Conservation (phyloP, 1,140 invertebrate species). For the Drosophila quadrilineata region DNA sequence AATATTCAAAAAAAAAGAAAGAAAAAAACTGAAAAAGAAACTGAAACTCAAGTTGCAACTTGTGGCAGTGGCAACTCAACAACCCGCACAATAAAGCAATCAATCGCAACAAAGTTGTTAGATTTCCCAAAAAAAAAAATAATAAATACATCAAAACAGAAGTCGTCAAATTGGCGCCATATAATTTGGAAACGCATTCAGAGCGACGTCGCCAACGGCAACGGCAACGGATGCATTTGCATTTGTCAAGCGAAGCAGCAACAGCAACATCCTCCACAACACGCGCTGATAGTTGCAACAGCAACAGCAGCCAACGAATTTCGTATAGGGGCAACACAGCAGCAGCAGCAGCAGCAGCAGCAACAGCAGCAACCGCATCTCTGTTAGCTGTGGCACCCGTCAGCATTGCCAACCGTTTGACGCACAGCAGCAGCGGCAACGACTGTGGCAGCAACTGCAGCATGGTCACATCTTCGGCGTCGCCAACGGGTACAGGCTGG, state of each 20-base stretch:
- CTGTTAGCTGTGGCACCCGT: slow-evolving; percentile 42
- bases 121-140: no score
- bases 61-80: background rate
- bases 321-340: slow-evolving; percentile 23
- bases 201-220: background rate
- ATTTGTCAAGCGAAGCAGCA: slow-evolving; percentile 44
- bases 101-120: background rate
- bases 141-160: no score
- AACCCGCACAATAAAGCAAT: slow-evolving; percentile 4
- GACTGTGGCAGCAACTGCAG: slow-evolving; percentile 40
- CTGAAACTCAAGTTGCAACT: no score
- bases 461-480: slow-evolving; percentile 67
- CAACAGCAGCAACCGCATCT: slow-evolving; percentile 17
- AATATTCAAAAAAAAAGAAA: no score
- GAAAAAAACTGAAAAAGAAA: no score
- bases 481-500: slow-evolving; percentile 66
- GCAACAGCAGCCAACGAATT: slow-evolving; percentile 4
- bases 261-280: background rate
- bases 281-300: slow-evolving; percentile 14
- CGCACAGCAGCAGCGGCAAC: slow-evolving; percentile 20
- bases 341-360: slow-evolving; percentile 14
- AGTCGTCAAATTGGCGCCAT: slow-evolving; percentile 36
- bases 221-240: slow-evolving; percentile 27
- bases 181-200: background rate
- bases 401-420: slow-evolving; percentile 46